phyloP scores from a whole-genome alignment of 2,113 vertebrate genomes.

The Etheostoma spectabile region DNA sequence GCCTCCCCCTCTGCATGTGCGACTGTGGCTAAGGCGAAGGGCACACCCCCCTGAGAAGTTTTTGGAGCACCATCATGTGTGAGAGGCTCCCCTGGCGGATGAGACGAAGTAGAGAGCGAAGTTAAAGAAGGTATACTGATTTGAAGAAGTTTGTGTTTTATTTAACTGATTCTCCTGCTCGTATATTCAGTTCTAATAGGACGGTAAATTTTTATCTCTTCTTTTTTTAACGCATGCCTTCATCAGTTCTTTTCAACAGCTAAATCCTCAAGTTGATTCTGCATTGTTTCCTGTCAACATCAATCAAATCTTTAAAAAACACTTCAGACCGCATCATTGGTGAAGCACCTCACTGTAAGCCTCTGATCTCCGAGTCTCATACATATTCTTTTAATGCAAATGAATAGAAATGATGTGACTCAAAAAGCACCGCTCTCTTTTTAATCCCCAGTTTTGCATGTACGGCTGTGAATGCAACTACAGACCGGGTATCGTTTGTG shows the following conservation, averaged over 20 bases:
- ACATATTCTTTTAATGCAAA: slow-evolving; percentile 51
- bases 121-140: slow-evolving; percentile 50
- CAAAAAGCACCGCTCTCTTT: slow-evolving; percentile 44
- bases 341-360: slow-evolving; percentile 8
- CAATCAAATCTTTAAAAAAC: not conserved
- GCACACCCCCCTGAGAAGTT: slow-evolving; percentile 97
- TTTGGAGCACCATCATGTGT: slow-evolving; percentile 98
- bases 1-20: slow-evolving; percentile 73
- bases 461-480: slow-evolving; percentile 54
- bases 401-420: slow-evolving; percentile 41
- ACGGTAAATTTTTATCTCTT: slow-evolving; percentile 6
- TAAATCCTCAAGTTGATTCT: not conserved
- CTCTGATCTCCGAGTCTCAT: slow-evolving; percentile 31
- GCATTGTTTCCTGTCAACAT: slow-evolving; percentile 18
- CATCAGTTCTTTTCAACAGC: not conserved
- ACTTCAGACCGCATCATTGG: not conserved
- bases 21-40: slow-evolving; percentile 73
- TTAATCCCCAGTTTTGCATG: slow-evolving; percentile 60
- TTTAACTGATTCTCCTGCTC: slow-evolving; percentile 19
- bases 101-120: slow-evolving; percentile 43
- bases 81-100: slow-evolving; percentile 92
- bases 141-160: slow-evolving; percentile 19
- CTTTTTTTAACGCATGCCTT: not conserved
- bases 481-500: not conserved
- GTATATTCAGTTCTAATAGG: slow-evolving; percentile 21